A percentile compares a stretch with the other conserved stretches of the same genome.
These are phyloP conservation scores for Solenopsis invicta DNA, from an alignment of 1,140 invertebrate genomes.

Conservation along the genomic window DNA sequence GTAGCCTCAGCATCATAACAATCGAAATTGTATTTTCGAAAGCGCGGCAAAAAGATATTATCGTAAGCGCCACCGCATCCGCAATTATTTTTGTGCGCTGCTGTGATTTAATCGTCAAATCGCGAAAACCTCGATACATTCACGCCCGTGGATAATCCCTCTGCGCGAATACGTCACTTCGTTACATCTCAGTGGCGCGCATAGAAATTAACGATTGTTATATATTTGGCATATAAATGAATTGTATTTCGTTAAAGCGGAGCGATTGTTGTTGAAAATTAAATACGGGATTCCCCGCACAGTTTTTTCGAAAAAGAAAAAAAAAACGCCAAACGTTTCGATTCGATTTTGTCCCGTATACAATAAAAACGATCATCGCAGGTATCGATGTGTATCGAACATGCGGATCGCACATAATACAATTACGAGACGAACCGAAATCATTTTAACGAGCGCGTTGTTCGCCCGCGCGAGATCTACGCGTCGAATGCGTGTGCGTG, in stretches of 20 bases:
- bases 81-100: slow-evolving; percentile 32
- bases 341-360: slow-evolving; percentile 46
- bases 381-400: slow-evolving; percentile 44
- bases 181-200: background rate
- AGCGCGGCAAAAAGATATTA: slow-evolving; percentile 31
- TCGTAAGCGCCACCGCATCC: background rate
- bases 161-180: background rate
- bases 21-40: slow-evolving; percentile 44
- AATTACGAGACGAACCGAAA: slow-evolving; percentile 39
- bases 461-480: background rate
- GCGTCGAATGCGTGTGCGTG: background rate
- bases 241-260: slow-evolving; percentile 48
- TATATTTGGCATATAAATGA: slow-evolving; percentile 11
- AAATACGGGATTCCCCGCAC: background rate
- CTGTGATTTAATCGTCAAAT: slow-evolving; percentile 17
- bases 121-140: slow-evolving; percentile 11
- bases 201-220: slow-evolving; percentile 14
- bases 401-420: slow-evolving; percentile 32
- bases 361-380: slow-evolving; percentile 34
- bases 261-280: slow-evolving; percentile 22
- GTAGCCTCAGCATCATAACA: background rate
- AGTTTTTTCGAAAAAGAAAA: background rate
- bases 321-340: background rate
- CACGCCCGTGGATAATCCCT: background rate
- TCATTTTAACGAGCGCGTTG: slow-evolving; percentile 49